These are phyloP conservation scores for Callipepla squamata DNA, from an alignment of 2,113 vertebrate genomes.

Conservation along the genomic window DNA sequence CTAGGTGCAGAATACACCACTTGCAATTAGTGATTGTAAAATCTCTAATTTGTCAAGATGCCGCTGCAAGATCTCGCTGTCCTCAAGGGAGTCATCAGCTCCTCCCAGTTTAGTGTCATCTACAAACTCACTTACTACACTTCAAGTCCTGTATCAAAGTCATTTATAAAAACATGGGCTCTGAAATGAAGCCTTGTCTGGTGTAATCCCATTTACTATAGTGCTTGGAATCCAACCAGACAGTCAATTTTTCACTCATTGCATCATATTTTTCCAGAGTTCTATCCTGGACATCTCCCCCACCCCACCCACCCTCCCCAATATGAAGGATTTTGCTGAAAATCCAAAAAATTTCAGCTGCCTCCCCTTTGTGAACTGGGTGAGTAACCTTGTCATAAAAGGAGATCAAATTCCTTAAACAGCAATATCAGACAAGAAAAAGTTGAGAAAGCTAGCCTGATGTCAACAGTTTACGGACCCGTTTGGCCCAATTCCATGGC, in stretches of 20 bases:
- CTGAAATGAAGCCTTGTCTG: neutral
- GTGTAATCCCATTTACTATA: neutral
- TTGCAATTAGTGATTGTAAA: neutral
- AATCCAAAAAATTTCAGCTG: too few relatives aligned
- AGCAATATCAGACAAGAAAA: neutral
- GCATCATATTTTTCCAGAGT: too few relatives aligned
- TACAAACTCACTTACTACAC: neutral
- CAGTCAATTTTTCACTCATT: too few relatives aligned
- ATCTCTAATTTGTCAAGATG: neutral
- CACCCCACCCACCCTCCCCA: too few relatives aligned
- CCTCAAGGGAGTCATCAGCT: too few relatives aligned
- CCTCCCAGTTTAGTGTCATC: too few relatives aligned
- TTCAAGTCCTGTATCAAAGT: neutral
- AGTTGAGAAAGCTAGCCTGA: neutral
- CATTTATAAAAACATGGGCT: neutral
- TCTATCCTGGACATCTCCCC: too few relatives aligned
- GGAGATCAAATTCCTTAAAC: neutral
- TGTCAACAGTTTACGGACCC: too few relatives aligned
- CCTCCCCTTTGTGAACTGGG: neutral
- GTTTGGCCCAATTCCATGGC: too few relatives aligned
- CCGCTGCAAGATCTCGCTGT: neutral
- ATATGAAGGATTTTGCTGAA: too few relatives aligned
- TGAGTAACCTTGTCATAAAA: neutral
- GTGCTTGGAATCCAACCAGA: too few relatives aligned
- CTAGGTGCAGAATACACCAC: neutral